Evolutionary conservation across 2,113 vertebrate genomes (phyloP).

Genomic region (Oncorhynchus keta): DNA sequence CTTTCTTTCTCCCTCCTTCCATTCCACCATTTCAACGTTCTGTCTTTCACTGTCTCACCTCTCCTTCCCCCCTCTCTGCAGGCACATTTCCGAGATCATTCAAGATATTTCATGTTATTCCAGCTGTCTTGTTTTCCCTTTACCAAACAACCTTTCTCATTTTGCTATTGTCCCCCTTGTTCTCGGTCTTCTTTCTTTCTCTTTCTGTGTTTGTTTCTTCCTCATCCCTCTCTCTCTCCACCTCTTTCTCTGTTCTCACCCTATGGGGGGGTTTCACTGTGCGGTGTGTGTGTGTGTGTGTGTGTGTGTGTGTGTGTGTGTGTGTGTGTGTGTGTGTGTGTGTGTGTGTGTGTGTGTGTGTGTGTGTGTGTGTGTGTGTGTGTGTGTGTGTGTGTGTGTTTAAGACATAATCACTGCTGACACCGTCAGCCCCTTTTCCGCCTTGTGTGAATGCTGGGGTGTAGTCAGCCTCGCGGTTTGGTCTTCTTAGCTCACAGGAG

Average conservation of each 20-base stretch:
- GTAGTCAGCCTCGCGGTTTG: neutral
- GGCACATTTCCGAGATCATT: neutral
- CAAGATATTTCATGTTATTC: neutral
- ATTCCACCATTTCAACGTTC: neutral
- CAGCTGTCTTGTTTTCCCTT: neutral
- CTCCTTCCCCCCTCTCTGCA: neutral
- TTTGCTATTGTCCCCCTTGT: conserved; percentile 10
- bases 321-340: neutral
- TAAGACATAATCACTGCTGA: neutral
- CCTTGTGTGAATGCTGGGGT: neutral
- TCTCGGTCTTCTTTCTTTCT: too few species aligned
- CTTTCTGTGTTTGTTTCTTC: too few species aligned
- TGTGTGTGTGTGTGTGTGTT: neutral
- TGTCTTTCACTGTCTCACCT: neutral
- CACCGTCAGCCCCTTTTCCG: neutral
- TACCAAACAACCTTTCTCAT: conserved; percentile 1
- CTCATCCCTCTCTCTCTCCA: too few species aligned
- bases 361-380: neutral
- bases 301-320: neutral
- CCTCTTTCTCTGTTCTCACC: too few species aligned
- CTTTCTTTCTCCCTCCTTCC: neutral
- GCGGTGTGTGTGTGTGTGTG: neutral
- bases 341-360: neutral
- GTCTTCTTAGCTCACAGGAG: neutral
- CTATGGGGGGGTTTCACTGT: conserved; percentile 6